Conservation (phyloP, 2,797 vertebrate genomes). For the Novumbra hubbsi region DNA sequence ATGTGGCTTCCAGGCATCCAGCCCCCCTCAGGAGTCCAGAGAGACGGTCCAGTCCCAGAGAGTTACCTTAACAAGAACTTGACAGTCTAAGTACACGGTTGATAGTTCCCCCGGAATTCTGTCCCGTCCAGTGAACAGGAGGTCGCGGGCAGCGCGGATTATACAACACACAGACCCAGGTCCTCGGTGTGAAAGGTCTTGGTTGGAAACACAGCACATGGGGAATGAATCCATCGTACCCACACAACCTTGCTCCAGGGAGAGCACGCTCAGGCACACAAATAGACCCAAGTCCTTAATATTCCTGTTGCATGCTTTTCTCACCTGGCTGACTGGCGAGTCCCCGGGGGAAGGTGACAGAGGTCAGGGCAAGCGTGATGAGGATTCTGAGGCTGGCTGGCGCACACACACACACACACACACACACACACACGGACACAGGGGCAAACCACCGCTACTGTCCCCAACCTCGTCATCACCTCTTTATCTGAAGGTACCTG, state of each 20-base stretch:
- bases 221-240: slow-evolving; percentile 21
- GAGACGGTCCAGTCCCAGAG: background rate
- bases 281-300: slow-evolving; percentile 26
- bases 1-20: background rate
- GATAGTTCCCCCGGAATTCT: background rate
- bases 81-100: background rate
- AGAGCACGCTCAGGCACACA: background rate
- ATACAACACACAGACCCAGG: background rate
- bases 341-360: slow-evolving; percentile 60
- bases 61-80: background rate
- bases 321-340: slow-evolving; percentile 60
- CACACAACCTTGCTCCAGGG: slow-evolving; percentile 66
- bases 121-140: background rate
- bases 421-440: slow-evolving; percentile 2
- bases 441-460: slow-evolving; percentile 42
- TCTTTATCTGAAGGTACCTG: slow-evolving; percentile 48
- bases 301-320: slow-evolving; percentile 55
- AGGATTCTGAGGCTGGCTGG: slow-evolving; percentile 43
- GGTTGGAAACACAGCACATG: slow-evolving; percentile 14
- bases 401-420: slow-evolving; percentile 7
- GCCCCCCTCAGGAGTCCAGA: background rate
- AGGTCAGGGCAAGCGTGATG: slow-evolving; percentile 38
- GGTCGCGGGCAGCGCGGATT: background rate
- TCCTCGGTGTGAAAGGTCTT: slow-evolving; percentile 1
- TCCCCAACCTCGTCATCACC: slow-evolving; percentile 45